Evolutionary conservation across 53 echinoderm and acorn worm genomes (phyloP).

Genomic region (Hippasteria phrygiana): DNA sequence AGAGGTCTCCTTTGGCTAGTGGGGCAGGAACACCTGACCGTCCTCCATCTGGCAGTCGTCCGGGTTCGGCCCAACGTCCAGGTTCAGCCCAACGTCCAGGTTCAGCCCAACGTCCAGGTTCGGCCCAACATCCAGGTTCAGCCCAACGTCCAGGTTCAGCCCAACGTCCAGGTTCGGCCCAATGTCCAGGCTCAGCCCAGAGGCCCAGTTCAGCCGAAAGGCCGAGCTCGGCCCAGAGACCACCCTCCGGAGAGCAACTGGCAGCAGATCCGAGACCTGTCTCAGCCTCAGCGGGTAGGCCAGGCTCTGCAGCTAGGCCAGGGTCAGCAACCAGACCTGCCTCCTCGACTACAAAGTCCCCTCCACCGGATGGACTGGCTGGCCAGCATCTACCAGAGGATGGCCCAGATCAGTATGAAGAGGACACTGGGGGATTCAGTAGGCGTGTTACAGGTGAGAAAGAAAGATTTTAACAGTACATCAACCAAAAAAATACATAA

Average conservation of each 20-base stretch:
- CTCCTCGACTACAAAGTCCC: slow-evolving; percentile 37
- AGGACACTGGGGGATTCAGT: not conserved
- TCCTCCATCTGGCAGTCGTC: slow-evolving; percentile 14
- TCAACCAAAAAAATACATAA: too few relatives aligned
- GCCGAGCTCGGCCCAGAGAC: slow-evolving; percentile 65
- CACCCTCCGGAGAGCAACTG: slow-evolving; percentile 12
- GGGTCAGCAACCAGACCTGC: slow-evolving; percentile 44
- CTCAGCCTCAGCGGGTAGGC: slow-evolving; percentile 47
- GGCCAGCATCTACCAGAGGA: slow-evolving; percentile 6
- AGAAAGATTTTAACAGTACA: too few relatives aligned
- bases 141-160: slow-evolving; percentile 48
- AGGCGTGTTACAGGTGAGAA: not conserved
- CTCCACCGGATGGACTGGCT: not conserved
- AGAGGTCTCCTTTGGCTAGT: not conserved
- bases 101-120: slow-evolving; percentile 35
- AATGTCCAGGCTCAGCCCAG: slow-evolving; percentile 34
- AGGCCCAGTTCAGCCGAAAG: slow-evolving; percentile 42
- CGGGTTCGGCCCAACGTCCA: slow-evolving; percentile 27
- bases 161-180: not conserved
- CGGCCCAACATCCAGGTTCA: slow-evolving; percentile 24
- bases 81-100: slow-evolving; percentile 26
- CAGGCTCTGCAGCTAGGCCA: slow-evolving; percentile 67
- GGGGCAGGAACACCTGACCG: slow-evolving; percentile 14
- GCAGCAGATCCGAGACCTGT: slow-evolving; percentile 11
- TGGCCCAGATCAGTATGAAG: not conserved